Conservation (phyloP, 2,888 invertebrate species). For the Tetheella fluctuosa region DNA sequence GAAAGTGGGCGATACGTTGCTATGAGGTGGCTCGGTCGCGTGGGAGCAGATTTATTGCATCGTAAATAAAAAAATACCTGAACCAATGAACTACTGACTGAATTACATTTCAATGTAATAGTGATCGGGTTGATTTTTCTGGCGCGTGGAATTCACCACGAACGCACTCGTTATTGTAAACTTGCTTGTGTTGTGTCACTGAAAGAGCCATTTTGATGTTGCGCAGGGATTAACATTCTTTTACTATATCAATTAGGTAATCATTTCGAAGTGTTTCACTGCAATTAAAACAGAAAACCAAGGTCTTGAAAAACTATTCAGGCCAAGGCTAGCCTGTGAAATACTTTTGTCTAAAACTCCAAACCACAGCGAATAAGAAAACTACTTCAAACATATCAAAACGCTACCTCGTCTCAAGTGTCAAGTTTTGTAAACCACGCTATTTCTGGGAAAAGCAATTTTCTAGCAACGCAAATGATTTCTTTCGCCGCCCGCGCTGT, state of each 20-base stretch:
- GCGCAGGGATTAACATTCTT: neutral
- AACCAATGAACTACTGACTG: slow-evolving; percentile 54
- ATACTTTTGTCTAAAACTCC: slow-evolving; percentile 27
- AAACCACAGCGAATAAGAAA: neutral
- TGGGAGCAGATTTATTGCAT: slow-evolving; percentile 62
- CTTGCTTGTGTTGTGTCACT: slow-evolving; percentile 8
- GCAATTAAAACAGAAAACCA: slow-evolving; percentile 15
- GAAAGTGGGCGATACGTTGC: slow-evolving; percentile 50
- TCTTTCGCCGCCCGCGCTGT: slow-evolving; percentile 27
- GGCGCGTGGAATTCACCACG: slow-evolving; percentile 28
- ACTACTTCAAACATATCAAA: slow-evolving; percentile 7
- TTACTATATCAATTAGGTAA: neutral
- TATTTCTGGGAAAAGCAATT: slow-evolving; percentile 36
- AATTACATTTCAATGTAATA: slow-evolving; percentile 45
- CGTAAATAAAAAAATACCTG: slow-evolving; percentile 57
- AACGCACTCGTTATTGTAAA: slow-evolving; percentile 13
- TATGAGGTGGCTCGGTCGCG: slow-evolving; percentile 49
- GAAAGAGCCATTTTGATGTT: too few species aligned
- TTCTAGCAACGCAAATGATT: slow-evolving; percentile 41
- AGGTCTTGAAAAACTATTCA: slow-evolving; percentile 24
- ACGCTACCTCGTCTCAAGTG: neutral
- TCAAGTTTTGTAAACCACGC: neutral
- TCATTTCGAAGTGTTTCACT: neutral
- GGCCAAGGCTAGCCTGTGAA: slow-evolving; percentile 23
- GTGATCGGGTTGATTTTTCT: slow-evolving; percentile 46